Base-by-base conservation (phyloP, 92 coral and sea anemone species). In the Metridium senile region DNA sequence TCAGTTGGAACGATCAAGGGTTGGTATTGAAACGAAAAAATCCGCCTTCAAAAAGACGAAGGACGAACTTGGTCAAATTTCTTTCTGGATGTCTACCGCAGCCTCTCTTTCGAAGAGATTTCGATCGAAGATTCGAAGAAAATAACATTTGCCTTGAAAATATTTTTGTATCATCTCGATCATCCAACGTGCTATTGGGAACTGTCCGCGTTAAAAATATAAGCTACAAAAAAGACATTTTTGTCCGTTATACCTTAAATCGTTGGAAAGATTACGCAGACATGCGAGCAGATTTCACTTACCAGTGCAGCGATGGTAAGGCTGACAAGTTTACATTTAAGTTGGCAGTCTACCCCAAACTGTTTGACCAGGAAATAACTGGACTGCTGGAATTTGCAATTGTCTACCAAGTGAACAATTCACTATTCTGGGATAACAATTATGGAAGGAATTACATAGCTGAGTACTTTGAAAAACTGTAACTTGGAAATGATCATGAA, bases 361-460 rank as follows among this genome's bases (percentile, higher is more conserved):
- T 21, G 22, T 20, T 11, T 45, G 47, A 11, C 32, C 46, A 75
- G 33, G 72, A 70, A 19, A 54, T 45, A 26, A 49, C 63, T 52
- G 83, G 75, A n/a, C 28, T 25, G 46, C 9, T 81, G 0, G 87
- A 86, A 76, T 82, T 86, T 71, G 90, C 87, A 13, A 58, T 81
- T 32, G 70, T 87, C 54, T 81, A 71, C 47, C 30, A 66, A 52
- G 70, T 82, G 19, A 75, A 75, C 68, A 59, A 43, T 57, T n/a
- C 22, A 26, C 54, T 31, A 46, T 71, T 69, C 66, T 86, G 90
- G 90, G 90, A 86, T 66, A 86, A 86, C 57, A 86, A 86, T 58
- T 58, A 81, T 33, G 76, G 76, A 20, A 28, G 58, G 18, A 86
- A 86, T 70, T 86, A 86, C 34, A 53, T 46, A 7, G 77, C 82